phyloP scores from a whole-genome alignment of 2,888 invertebrate species.

The Brachycybe producta region DNA sequence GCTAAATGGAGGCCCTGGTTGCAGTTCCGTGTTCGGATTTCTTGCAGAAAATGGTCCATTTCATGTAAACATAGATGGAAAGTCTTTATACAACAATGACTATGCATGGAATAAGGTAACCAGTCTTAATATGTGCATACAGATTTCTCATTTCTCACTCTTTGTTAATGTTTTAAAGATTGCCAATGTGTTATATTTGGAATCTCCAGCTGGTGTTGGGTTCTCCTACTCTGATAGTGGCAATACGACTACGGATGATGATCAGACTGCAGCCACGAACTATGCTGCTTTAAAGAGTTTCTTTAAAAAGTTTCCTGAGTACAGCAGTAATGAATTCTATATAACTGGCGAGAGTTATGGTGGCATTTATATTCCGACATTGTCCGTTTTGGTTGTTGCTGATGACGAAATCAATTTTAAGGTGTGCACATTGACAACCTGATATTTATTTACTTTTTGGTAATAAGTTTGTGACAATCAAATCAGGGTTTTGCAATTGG shows the following conservation, averaged over 20 bases:
- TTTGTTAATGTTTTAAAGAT: too few relatives aligned
- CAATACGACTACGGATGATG: slow-evolving; percentile 34
- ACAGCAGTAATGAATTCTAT: slow-evolving; percentile 34
- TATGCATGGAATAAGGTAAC: slow-evolving; percentile 32
- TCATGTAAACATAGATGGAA: slow-evolving; percentile 27
- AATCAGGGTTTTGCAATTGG: slow-evolving; percentile 38
- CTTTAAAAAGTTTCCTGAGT: slow-evolving; percentile 37
- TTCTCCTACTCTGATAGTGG: slow-evolving; percentile 37
- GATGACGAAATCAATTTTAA: slow-evolving; percentile 29
- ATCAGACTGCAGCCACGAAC: slow-evolving; percentile 37
- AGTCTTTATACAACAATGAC: slow-evolving; percentile 27
- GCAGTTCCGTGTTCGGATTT: slow-evolving; percentile 35
- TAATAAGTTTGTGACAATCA: neutral
- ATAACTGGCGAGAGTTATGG: slow-evolving; percentile 41
- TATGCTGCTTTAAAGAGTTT: slow-evolving; percentile 37
- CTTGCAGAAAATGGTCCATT: slow-evolving; percentile 38
- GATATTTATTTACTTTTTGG: neutral
- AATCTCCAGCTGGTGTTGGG: slow-evolving; percentile 40
- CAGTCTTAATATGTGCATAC: too few relatives aligned
- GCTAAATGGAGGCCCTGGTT: slow-evolving; percentile 40
- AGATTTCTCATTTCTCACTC: too few relatives aligned
- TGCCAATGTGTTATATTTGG: slow-evolving; percentile 38
- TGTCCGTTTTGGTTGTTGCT: slow-evolving; percentile 25
- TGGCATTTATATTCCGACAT: slow-evolving; percentile 37
- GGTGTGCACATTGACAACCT: slow-evolving; percentile 21